Base-by-base conservation (phyloP, 2,888 invertebrate genomes). In the Drosophila ezoana region DNA sequence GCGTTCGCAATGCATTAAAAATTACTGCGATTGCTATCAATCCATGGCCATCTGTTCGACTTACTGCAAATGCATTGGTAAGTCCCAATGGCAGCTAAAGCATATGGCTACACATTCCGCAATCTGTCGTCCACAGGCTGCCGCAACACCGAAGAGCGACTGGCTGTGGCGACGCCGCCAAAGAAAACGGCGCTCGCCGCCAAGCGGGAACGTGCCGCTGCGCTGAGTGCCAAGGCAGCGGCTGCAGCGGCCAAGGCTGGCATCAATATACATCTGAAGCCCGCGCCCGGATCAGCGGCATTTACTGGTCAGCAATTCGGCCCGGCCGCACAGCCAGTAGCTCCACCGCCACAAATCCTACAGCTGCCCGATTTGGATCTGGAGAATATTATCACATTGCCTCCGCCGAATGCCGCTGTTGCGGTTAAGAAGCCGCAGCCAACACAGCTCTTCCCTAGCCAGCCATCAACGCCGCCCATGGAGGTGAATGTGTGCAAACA, bases 11-110 rank as follows among this genome's bases (percentile, higher is more conserved):
- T 86, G 85, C 59, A 87, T 86, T 3, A 86, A 88, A 32, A 86
- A 86, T 48, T 86, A 86, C 38, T 86, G 85, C 69, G 85, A 86
- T 37, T 86, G 85, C 62, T 86, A 86, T 57, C 85, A 86, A 20
- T 88, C 89, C 4, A 84, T 88, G 87, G 48, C 45, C 8, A 56
- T 71, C 10, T 86, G 85, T 13, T 52, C 86, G 11, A 43, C 65
- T 4, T 67, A 58, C 23, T 85, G 85, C 54, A 88, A 86, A 8
- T 85, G 85, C 41, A 37, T 73, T 37, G 88, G 89, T 88, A 65
- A 69, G 84, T 58, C 9, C 20, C 6, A n/a, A 2, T 23, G 5
- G 1, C n/a, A 0, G 10, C 0, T 23, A 1, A 37, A 11, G 1
- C 11, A n/a, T 1, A 1, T 3, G 9, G 35, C 28, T 43, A 13